These are phyloP conservation scores for Fragum sueziense DNA, from an alignment of 2,888 invertebrate genomes.

Conservation along the genomic window DNA sequence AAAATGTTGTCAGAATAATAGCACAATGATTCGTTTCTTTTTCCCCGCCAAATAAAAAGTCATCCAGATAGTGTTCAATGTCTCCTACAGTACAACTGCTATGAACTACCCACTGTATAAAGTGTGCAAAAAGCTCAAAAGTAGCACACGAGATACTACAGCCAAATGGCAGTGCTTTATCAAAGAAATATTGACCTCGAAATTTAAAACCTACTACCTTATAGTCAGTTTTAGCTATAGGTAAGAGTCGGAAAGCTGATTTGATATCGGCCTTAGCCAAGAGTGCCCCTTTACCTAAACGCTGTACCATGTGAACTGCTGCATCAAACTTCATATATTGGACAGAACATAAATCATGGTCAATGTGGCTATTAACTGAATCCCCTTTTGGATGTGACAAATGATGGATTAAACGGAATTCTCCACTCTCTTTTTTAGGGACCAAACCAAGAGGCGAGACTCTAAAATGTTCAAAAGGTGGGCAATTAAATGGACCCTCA, in stretches of 20 bases:
- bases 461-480: constrained; percentile 23
- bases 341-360: too few relatives aligned
- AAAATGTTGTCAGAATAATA: neutral
- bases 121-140: constrained; percentile 18
- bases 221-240: constrained; percentile 12
- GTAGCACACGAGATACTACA: too few relatives aligned
- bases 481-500: constrained; percentile 19
- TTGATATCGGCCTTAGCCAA: too few relatives aligned
- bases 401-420: constrained; percentile 33
- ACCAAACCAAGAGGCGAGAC: constrained; percentile 29
- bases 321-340: constrained; percentile 85
- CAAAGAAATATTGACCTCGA: constrained; percentile 5
- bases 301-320: constrained; percentile 74
- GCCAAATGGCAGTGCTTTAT: constrained; percentile 12
- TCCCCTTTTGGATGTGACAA: constrained; percentile 17
- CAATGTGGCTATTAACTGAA: constrained; percentile 12
- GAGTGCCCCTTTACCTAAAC: constrained; percentile 19
- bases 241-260: constrained; percentile 24
- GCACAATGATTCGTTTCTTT: constrained; percentile 1
- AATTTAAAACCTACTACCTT: constrained; percentile 24
- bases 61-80: constrained; percentile 34
- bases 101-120: constrained; percentile 1
- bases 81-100: neutral
- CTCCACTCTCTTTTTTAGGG: constrained; percentile 25
- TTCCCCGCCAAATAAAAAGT: constrained; percentile 33